Percentiles rank a stretch among this genome's conserved stretches.
These are phyloP conservation scores for Trissoscelio sp. DNA, from an alignment of 2,888 invertebrate genomes.

Conservation along the genomic window DNA sequence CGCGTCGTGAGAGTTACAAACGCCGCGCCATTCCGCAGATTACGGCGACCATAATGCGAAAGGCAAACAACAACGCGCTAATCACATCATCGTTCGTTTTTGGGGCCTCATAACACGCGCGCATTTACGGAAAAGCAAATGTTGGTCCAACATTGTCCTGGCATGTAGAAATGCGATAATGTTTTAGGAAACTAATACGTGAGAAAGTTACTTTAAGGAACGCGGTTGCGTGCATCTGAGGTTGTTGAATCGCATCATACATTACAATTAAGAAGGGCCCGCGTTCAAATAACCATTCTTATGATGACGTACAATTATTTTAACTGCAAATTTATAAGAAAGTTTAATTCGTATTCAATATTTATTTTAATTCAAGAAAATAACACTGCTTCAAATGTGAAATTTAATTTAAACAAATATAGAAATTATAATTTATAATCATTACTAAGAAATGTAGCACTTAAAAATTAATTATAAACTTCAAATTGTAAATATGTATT, in stretches of 20 bases:
- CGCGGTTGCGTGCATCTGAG: neutral
- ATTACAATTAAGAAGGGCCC: slow-evolving; percentile 1
- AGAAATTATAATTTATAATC: no score
- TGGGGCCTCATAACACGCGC: slow-evolving; percentile 14
- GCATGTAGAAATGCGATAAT: slow-evolving; percentile 19
- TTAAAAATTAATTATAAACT: no score
- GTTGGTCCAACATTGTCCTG: slow-evolving; percentile 18
- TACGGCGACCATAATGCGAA: slow-evolving; percentile 22
- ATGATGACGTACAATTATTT: no score
- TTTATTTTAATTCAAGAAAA: no score
- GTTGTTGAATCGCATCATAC: neutral
- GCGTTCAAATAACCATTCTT: no score
- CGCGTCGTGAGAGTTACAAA: slow-evolving; percentile 17
- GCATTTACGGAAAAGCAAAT: slow-evolving; percentile 46
- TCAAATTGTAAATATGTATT: no score
- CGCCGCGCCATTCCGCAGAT: slow-evolving; percentile 30
- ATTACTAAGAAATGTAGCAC: no score
- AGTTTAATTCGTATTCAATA: no score
- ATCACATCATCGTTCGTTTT: slow-evolving; percentile 32
- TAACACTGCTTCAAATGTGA: no score
- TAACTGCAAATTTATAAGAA: no score
- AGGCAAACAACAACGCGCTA: slow-evolving; percentile 28
- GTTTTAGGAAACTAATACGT: slow-evolving; percentile 6
- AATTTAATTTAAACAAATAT: no score
- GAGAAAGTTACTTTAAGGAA: neutral